Conservation (phyloP, 2,888 invertebrate genomes). For the Metacarcinus magister region DNA sequence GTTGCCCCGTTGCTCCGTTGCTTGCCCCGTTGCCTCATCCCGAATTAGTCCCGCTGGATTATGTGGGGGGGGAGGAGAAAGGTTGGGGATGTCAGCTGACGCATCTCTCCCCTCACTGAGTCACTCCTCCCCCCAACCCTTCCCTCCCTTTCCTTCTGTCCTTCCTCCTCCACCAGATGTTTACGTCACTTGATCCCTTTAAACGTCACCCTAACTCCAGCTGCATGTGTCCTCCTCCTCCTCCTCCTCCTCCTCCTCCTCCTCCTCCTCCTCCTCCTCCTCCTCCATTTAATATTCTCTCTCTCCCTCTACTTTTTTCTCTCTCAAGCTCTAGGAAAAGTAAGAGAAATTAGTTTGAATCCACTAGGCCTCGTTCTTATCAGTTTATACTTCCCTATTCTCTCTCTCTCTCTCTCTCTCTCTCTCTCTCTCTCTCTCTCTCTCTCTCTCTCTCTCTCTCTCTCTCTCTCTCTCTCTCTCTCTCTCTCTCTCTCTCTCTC, state of each 20-base stretch:
- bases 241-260: too few species aligned
- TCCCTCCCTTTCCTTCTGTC: neutral
- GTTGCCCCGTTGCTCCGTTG: neutral
- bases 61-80: neutral
- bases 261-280: neutral
- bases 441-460: conserved; percentile 50
- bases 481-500: conserved; percentile 9
- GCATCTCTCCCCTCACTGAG: neutral
- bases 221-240: neutral
- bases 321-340: neutral
- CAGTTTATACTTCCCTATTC: neutral
- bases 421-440: conserved; percentile 56
- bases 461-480: conserved; percentile 41
- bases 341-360: neutral
- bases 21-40: neutral
- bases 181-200: conserved; percentile 56
- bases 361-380: neutral
- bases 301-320: conserved; percentile 51
- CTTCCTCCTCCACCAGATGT: conserved; percentile 46
- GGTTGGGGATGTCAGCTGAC: conserved; percentile 43
- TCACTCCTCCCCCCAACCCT: neutral
- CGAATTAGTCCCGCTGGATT: conserved; percentile 7
- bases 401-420: conserved; percentile 56
- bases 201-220: conserved; percentile 43
- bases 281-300: conserved; percentile 22